Evolutionary conservation across 2,888 invertebrate genomes (phyloP), one percentile per base, ranked within the genome.

Genomic region (Caenorhabditis japonica): DNA sequence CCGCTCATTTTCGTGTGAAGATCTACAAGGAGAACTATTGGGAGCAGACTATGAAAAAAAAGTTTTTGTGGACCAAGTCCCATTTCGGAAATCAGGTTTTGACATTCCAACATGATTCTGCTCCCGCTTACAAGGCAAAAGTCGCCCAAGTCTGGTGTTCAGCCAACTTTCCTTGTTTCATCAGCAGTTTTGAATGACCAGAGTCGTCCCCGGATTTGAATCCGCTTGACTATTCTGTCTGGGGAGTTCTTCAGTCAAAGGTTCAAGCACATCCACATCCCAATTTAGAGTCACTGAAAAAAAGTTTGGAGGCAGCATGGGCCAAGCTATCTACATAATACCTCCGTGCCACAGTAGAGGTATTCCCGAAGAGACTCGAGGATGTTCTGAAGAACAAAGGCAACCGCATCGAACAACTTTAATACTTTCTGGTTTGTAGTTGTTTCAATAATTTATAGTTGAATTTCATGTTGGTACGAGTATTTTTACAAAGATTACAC

Each of bases 171-270:
- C 36, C 19, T 19, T 8, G 21, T 3, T 38, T 36, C 3, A 52
- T 52, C 23, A 10, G 12, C 5, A 13, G 3, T 12, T 21, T 21
- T 2, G 23, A 52, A 38, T 36, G 52, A 21, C 38, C 52, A 13
- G 19, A 19, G 5, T 36, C 38, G 12, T 25, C 15, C 8, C 52
- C 38, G 8, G 52, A 52, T 15, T 23, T 52, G 3, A 52, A 23
- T 36, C 38, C 52, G 13, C 13, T 52, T 19, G 52, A 52, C 23
- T 36, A 38, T 52, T 36, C 52, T 13, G 19, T 52, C 21, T 52
- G 36, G 52, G 52, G 52, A 34, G 15, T 15, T 38, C 36, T 21
- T 10, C 15, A 13, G 12, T 19, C n/a, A 23, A 52, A 36, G 38
- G 52, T 36, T n/a, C n/a, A 2, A 7, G 23, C 52, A 23, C 23